These are phyloP conservation scores for Danaus melanippus DNA, from an alignment of 1,140 invertebrate genomes.

Conservation along the genomic window DNA sequence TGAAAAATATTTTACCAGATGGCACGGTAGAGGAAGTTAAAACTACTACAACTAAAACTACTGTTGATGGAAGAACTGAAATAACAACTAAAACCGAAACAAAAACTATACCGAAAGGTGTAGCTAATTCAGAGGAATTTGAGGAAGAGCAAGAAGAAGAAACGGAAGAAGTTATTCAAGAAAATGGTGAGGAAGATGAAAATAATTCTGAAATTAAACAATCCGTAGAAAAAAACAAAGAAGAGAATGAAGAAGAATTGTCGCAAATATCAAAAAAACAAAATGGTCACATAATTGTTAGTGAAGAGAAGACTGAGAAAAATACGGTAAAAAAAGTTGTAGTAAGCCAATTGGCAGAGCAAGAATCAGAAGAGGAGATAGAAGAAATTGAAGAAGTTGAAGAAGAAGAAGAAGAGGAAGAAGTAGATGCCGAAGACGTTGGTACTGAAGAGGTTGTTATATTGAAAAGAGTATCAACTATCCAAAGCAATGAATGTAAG, in stretches of 20 bases:
- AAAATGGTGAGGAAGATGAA: constrained; percentile 18
- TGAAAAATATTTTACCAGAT: constrained; percentile 55
- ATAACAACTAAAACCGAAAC: constrained; percentile 58
- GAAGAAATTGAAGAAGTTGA: constrained; percentile 34
- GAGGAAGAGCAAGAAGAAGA: constrained; percentile 33
- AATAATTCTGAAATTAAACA: constrained; percentile 23
- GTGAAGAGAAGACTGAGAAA: constrained; percentile 29
- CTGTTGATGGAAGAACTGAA: constrained; percentile 56
- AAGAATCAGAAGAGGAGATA: constrained; percentile 34
- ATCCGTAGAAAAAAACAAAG: constrained; percentile 26
- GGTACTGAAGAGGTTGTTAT: constrained; percentile 14
- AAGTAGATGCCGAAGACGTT: constrained; percentile 23
- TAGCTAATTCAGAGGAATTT: constrained; percentile 39
- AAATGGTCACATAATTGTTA: constrained; percentile 23
- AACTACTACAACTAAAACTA: constrained; percentile 59
- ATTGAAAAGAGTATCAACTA: background rate
- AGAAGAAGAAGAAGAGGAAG: constrained; percentile 27
- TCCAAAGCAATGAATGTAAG: constrained; percentile 27
- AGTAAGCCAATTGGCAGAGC: constrained; percentile 27
- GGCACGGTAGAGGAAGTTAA: constrained; percentile 56
- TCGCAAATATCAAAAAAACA: constrained; percentile 12
- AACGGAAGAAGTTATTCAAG: constrained; percentile 22
- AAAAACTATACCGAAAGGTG: constrained; percentile 49
- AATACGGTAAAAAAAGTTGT: constrained; percentile 34
- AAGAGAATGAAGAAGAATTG: constrained; percentile 30